phyloP scores from a whole-genome alignment of 2,797 vertebrate genomes.

The Petrocephalus sullivani region DNA sequence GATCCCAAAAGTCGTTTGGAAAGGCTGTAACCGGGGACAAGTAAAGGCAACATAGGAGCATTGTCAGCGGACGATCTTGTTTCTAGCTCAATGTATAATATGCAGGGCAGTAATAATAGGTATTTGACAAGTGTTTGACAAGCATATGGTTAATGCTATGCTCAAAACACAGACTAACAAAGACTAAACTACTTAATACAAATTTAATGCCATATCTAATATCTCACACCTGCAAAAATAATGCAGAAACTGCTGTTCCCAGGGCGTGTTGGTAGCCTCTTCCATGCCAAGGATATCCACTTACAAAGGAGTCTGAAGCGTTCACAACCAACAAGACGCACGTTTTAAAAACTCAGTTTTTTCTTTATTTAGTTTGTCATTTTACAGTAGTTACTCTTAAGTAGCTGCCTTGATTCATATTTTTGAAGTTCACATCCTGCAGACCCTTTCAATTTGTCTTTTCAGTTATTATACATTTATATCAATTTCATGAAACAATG shows the following conservation, averaged over 20 bases:
- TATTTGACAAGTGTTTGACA: not conserved
- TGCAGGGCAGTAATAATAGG: not conserved
- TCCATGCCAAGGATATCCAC: not conserved
- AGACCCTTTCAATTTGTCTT: constrained; percentile 19
- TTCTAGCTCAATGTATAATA: not conserved
- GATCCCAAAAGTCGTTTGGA: not conserved
- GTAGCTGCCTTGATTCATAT: constrained; percentile 71
- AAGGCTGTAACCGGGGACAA: not conserved
- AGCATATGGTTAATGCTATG: not conserved
- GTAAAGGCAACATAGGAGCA: not conserved
- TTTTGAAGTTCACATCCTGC: constrained; percentile 41
- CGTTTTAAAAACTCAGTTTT: constrained; percentile 59
- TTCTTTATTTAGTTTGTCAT: constrained; percentile 68
- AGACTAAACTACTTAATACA: not conserved
- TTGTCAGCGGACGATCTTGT: not conserved
- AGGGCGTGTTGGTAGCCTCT: not conserved
- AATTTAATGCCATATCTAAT: not conserved
- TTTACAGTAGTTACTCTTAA: constrained; percentile 73
- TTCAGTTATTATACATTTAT: constrained; percentile 50
- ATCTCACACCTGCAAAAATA: not conserved
- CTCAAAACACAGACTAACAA: not conserved
- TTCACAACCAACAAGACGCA: constrained; percentile 5
- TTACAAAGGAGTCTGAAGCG: not conserved
- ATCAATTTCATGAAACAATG: constrained; percentile 56
- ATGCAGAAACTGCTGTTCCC: not conserved